A percentile compares a stretch with the other conserved stretches of the same genome.
Evolutionary conservation across 2,113 vertebrate species (phyloP).

Genomic region (Indicator indicator): DNA sequence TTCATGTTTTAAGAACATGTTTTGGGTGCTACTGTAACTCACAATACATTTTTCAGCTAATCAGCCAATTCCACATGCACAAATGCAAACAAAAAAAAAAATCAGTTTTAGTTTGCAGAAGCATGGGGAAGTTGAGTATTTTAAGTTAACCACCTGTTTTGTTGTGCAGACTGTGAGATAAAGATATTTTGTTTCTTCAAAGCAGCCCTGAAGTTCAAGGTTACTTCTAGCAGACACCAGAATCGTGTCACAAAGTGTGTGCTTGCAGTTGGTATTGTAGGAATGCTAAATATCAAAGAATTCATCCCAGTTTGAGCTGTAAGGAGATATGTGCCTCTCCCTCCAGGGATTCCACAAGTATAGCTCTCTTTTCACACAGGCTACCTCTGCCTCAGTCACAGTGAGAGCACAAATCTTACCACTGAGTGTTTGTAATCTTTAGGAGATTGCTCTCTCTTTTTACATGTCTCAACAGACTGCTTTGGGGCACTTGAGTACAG

Average conservation of each 20-base stretch:
- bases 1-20: not conserved
- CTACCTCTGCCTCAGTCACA: not conserved
- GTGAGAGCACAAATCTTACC: not conserved
- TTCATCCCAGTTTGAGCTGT: not conserved
- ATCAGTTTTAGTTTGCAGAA: not conserved
- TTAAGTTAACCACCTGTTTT: not conserved
- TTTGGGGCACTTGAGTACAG: not conserved
- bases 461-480: not conserved
- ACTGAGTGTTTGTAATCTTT: not conserved
- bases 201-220: constrained; percentile 73
- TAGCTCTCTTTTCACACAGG: not conserved
- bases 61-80: not conserved
- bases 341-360: not conserved
- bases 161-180: not conserved
- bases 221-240: constrained; percentile 73
- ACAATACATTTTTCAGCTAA: not conserved
- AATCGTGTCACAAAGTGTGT: not conserved
- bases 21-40: not conserved
- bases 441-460: not conserved
- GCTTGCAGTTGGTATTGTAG: not conserved
- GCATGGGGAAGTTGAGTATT: not conserved
- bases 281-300: not conserved
- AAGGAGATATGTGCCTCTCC: not conserved
- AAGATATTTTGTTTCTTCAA: constrained; percentile 68
- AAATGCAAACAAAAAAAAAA: not conserved